A percentile compares a stretch with the other conserved stretches of the same genome.
Conservation (phyloP, 2,797 vertebrate species). For the Pyrrhura leucotis region DNA sequence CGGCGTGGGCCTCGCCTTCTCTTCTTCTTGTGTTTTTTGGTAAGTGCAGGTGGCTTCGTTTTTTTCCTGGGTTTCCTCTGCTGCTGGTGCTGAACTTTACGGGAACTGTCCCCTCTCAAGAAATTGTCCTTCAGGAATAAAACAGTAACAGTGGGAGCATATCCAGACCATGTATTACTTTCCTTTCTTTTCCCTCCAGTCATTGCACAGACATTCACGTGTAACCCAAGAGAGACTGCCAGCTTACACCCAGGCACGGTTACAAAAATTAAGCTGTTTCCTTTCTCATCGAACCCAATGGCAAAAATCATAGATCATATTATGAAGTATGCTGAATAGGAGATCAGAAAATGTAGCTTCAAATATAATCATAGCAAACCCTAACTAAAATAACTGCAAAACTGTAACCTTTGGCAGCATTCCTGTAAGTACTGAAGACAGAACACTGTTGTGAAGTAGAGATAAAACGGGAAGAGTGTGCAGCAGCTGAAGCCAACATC, state of each 20-base stretch:
- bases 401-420: background rate
- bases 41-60: conserved; percentile 98
- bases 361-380: background rate
- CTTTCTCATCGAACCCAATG: background rate
- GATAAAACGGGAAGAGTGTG: background rate
- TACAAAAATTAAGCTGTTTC: background rate
- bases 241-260: background rate
- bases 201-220: background rate
- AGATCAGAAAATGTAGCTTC: background rate
- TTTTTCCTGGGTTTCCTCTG: conserved; percentile 99
- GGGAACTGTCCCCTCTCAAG: conserved; percentile 93
- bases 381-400: background rate
- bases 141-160: background rate
- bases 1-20: conserved; percentile 90
- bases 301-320: background rate
- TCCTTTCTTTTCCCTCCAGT: background rate
- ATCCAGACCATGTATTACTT: background rate
- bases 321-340: background rate
- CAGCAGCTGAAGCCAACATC: background rate
- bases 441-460: background rate
- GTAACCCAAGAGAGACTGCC: background rate
- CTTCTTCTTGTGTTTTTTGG: conserved; percentile 99
- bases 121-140: conserved; percentile 90
- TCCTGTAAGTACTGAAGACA: background rate
- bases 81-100: conserved; percentile 97